Percentiles rank a stretch among this genome's conserved stretches.
These are phyloP conservation scores for Naja naja DNA, from an alignment of 2,113 vertebrate species.

Conservation along the genomic window DNA sequence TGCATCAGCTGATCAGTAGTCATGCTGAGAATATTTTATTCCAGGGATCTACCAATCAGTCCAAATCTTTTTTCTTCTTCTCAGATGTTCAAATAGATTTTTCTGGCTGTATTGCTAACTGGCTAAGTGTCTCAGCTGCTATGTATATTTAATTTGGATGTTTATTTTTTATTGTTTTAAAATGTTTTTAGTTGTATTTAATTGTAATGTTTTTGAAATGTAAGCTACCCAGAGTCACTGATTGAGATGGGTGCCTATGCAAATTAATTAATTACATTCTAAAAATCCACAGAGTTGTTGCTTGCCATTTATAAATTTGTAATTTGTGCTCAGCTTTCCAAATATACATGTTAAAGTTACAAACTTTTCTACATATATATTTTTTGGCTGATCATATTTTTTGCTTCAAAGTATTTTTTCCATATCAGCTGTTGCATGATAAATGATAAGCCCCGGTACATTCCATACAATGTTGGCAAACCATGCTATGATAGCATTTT, in stretches of 20 bases:
- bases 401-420: neutral
- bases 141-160: neutral
- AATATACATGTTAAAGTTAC: neutral
- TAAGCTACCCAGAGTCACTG: neutral
- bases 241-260: neutral
- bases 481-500: neutral
- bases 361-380: neutral
- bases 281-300: neutral
- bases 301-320: neutral
- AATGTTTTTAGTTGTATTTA: neutral
- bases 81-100: neutral
- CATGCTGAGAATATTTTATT: neutral
- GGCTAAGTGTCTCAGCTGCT: neutral
- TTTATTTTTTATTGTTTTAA: neutral
- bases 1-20: neutral
- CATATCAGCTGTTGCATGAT: neutral
- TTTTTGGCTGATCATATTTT: neutral
- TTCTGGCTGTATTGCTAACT: neutral
- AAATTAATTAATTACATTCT: neutral
- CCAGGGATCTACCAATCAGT: neutral
- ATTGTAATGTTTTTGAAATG: neutral
- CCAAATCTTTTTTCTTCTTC: neutral
- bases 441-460: neutral
- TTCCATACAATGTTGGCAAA: neutral
- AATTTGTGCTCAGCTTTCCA: neutral